These are phyloP conservation scores for Coenobita brevimanus DNA, from an alignment of 1,140 invertebrate species.

Conservation along the genomic window DNA sequence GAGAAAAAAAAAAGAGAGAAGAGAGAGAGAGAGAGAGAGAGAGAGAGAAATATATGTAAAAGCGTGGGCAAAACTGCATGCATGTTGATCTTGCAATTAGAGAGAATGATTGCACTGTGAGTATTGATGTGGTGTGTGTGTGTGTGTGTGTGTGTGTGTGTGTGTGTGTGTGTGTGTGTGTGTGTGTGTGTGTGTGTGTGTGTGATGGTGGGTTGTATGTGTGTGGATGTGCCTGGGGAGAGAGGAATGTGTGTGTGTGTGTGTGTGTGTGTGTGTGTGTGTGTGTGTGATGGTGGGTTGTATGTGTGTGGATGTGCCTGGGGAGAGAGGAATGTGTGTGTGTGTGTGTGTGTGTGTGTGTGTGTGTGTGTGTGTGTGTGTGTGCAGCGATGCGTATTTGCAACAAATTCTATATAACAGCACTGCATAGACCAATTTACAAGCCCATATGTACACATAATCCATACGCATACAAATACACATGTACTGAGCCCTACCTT, in stretches of 20 bases:
- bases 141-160: constrained; percentile 22
- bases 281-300: background rate
- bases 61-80: constrained; percentile 1
- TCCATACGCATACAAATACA: background rate
- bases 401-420: too few species aligned
- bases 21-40: background rate
- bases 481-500: background rate
- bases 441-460: background rate
- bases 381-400: background rate
- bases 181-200: background rate
- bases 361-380: background rate
- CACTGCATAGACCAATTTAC: too few species aligned
- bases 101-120: constrained; percentile 37
- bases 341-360: background rate
- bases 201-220: background rate
- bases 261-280: background rate
- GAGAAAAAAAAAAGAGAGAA: too few species aligned
- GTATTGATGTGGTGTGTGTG: constrained; percentile 9
- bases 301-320: too few species aligned
- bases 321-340: background rate
- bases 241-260: background rate
- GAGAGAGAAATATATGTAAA: background rate
- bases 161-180: constrained; percentile 30
- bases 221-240: background rate
- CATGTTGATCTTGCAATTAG: constrained; percentile 37